Evolutionary conservation across 2,888 invertebrate genomes (phyloP).

Genomic region (Agriotes lineatus): DNA sequence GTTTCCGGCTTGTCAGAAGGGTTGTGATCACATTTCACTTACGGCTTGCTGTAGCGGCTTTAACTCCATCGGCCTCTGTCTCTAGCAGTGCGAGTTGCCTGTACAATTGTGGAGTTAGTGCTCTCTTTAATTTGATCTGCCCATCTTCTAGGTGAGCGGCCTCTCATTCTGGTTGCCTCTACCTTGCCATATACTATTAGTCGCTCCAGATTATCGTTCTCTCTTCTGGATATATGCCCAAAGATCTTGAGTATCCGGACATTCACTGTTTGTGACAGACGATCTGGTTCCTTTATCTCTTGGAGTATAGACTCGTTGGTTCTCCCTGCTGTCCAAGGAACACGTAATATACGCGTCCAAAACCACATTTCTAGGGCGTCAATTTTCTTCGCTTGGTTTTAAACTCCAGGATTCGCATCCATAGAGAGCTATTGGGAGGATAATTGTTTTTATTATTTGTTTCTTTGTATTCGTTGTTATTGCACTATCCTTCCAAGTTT

Average conservation of each 20-base stretch:
- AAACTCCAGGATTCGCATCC: not conserved
- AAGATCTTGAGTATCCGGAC: not conserved
- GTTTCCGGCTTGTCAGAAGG: too few species aligned
- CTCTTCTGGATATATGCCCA: not conserved
- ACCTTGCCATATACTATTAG: not conserved
- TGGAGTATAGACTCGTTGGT: not conserved
- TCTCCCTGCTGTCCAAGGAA: not conserved
- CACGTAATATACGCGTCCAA: not conserved
- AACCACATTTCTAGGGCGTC: too few species aligned
- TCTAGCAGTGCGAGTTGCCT: too few species aligned
- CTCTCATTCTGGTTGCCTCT: not conserved
- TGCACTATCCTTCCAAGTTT: not conserved
- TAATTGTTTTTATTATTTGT: not conserved
- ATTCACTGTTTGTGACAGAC: not conserved
- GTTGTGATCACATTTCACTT: too few species aligned
- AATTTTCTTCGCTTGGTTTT: too few species aligned
- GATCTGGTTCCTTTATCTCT: not conserved
- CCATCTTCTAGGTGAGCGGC: not conserved
- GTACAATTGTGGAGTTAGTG: too few species aligned
- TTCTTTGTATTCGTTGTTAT: not conserved
- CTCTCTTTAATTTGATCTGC: not conserved
- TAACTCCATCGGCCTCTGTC: too few species aligned
- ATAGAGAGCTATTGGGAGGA: not conserved
- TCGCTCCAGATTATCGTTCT: not conserved
- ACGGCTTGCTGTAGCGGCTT: too few species aligned